These are phyloP conservation scores for Coracias cyanogaster DNA, from an alignment of 2,797 vertebrate genomes.

Conservation along the genomic window DNA sequence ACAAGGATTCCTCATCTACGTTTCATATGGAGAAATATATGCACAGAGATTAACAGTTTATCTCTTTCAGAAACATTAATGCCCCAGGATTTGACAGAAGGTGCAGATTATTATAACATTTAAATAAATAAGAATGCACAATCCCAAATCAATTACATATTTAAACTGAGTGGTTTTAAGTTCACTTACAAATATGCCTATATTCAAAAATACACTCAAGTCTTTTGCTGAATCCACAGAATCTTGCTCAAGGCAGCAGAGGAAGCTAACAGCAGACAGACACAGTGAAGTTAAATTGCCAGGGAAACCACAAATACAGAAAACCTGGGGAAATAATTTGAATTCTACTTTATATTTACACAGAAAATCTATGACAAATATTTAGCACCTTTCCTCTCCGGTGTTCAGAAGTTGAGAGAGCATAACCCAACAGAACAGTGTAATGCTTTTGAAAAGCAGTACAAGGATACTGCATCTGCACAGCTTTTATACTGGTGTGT, in stretches of 20 bases:
- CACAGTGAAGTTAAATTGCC: neutral
- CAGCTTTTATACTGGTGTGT: neutral
- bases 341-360: neutral
- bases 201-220: neutral
- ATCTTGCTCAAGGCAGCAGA: neutral
- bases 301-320: neutral
- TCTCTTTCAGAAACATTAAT: neutral
- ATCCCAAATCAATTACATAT: neutral
- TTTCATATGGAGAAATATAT: neutral
- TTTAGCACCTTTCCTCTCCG: neutral
- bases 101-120: neutral
- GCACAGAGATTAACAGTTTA: neutral
- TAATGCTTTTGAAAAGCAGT: neutral
- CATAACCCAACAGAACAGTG: rapidly evolving
- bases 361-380: neutral
- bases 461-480: neutral
- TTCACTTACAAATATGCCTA: neutral
- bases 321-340: neutral
- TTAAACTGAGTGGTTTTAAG: neutral
- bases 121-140: neutral
- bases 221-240: neutral
- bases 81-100: neutral
- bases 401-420: rapidly evolving
- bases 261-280: neutral
- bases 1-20: neutral